phyloP scores from a whole-genome alignment of 53 echinoderm and acorn worm species.

The Antedon mediterranea region DNA sequence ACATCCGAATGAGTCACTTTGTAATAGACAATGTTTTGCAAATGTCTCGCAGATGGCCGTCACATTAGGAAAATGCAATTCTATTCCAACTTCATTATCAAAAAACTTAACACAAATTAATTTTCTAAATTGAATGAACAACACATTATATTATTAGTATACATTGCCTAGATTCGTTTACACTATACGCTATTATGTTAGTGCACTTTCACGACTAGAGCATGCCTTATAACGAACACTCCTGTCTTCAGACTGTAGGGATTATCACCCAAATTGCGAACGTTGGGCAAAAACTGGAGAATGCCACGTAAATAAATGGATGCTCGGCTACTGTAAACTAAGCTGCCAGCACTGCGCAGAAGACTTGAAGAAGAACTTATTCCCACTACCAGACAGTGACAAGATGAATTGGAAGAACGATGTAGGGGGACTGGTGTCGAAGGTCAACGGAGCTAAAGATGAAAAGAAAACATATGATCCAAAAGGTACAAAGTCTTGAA shows the following conservation, averaged over 20 bases:
- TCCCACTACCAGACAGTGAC: not conserved
- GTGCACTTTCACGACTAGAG: too few relatives aligned
- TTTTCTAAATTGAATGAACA: too few relatives aligned
- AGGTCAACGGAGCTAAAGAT: not conserved
- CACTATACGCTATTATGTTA: too few relatives aligned
- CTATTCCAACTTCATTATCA: too few relatives aligned
- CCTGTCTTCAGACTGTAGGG: conserved; percentile 10
- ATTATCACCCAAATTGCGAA: conserved; percentile 18
- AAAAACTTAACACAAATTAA: too few relatives aligned
- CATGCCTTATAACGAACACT: not conserved
- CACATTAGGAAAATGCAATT: too few relatives aligned
- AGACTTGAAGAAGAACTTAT: not conserved
- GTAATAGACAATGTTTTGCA: not conserved
- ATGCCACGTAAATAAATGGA: conserved; percentile 18
- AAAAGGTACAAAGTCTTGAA: not conserved
- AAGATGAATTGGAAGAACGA: not conserved
- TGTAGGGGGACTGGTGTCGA: not conserved
- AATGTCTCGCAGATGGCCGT: too few relatives aligned
- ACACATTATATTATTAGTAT: too few relatives aligned
- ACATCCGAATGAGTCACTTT: not conserved
- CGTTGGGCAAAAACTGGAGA: conserved; percentile 18
- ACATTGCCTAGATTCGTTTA: too few relatives aligned
- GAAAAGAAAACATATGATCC: not conserved
- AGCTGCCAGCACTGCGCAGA: conserved; percentile 20
- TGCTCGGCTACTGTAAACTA: conserved; percentile 11